Conservation (phyloP, 2,888 invertebrate species). For the Eupithecia pulchellata region DNA sequence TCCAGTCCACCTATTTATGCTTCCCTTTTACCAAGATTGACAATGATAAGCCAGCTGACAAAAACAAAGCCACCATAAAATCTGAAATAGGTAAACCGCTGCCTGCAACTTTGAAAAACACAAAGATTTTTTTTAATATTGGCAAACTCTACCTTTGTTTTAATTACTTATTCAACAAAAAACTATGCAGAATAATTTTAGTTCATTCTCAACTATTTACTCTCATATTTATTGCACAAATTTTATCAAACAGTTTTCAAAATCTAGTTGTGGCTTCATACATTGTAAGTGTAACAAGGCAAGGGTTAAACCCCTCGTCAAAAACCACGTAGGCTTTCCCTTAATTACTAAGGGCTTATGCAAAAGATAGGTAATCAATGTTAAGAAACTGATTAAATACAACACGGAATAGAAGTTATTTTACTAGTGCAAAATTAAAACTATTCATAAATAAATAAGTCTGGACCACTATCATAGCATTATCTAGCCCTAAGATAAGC, state of each 20-base stretch:
- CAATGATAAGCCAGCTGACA: not conserved
- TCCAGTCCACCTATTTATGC: not conserved
- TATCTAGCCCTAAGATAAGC: not conserved
- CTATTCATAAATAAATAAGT: not conserved
- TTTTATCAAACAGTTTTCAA: not conserved
- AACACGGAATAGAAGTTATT: not conserved
- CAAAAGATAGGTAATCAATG: no score
- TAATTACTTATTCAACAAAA: not conserved
- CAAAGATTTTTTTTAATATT: not conserved
- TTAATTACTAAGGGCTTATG: not conserved
- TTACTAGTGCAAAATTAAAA: not conserved
- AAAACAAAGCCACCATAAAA: not conserved
- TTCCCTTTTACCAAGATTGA: not conserved
- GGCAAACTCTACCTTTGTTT: not conserved
- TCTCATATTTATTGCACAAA: not conserved
- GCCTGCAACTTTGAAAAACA: not conserved
- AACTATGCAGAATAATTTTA: not conserved
- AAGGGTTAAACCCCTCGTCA: not conserved
- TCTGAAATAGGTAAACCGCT: no score
- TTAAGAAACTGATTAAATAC: not conserved
- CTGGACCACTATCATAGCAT: not conserved
- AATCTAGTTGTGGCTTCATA: not conserved
- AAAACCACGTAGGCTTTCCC: slow-evolving; percentile 4
- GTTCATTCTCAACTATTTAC: not conserved
- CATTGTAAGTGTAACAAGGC: not conserved